These are phyloP conservation scores for Wiebesia pumilae DNA, from an alignment of 1,140 invertebrate species.

Conservation along the genomic window DNA sequence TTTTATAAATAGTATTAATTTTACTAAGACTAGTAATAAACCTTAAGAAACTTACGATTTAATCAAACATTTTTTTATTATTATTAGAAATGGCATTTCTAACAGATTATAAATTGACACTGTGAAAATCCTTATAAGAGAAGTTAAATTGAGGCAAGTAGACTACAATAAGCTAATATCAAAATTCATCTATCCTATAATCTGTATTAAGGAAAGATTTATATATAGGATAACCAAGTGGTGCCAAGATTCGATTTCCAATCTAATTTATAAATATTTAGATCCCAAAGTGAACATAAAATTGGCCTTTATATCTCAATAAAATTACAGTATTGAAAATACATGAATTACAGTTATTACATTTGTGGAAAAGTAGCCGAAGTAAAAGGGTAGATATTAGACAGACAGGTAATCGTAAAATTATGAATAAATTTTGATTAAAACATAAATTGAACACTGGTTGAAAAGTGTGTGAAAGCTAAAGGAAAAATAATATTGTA, in stretches of 20 bases:
- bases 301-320: not conserved
- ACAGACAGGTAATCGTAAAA: not conserved
- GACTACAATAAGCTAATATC: not conserved
- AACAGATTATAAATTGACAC: not conserved
- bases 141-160: not conserved
- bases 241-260: not conserved
- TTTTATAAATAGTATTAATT: too few relatives aligned
- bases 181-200: not conserved
- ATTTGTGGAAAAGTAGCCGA: not conserved
- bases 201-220: not conserved
- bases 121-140: not conserved
- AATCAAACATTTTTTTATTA: too few relatives aligned
- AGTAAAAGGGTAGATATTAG: not conserved
- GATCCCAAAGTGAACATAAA: too few relatives aligned
- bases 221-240: not conserved
- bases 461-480: not conserved
- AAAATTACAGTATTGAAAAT: constrained; percentile 22
- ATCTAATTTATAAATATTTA: not conserved
- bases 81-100: not conserved
- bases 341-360: not conserved
- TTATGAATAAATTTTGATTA: constrained; percentile 49
- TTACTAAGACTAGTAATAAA: too few relatives aligned
- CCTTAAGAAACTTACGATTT: too few relatives aligned
- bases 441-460: constrained; percentile 34
- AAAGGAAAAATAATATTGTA: not conserved